A percentile compares a stretch with the other conserved stretches of the same genome.
Conservation (phyloP, 2,113 vertebrate species). For the Pterocles orientalis region DNA sequence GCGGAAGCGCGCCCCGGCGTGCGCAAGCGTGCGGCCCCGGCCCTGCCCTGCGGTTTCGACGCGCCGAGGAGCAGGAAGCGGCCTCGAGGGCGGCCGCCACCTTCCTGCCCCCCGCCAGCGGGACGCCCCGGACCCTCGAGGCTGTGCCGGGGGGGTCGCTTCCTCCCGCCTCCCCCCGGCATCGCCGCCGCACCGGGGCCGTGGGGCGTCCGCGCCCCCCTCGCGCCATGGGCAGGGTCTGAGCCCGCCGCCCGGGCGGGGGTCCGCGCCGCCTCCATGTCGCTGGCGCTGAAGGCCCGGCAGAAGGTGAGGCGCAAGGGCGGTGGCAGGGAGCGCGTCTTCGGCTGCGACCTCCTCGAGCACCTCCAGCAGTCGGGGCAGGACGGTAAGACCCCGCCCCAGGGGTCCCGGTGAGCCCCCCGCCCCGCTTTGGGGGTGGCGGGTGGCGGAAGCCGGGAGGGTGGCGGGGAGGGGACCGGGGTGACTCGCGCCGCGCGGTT, state of each 20-base stretch:
- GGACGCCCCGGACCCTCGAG: background rate
- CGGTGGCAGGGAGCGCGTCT: slow-evolving; percentile 85
- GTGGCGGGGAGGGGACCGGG: background rate
- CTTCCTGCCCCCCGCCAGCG: slow-evolving; percentile 40
- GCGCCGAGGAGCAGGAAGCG: slow-evolving; percentile 74
- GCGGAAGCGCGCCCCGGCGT: background rate
- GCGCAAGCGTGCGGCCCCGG: background rate
- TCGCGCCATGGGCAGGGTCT: background rate
- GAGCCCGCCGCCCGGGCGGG: background rate
- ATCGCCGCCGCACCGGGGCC: too few species aligned
- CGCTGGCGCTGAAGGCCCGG: slow-evolving; percentile 82
- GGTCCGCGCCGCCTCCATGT: slow-evolving; percentile 6
- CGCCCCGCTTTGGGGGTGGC: too few species aligned
- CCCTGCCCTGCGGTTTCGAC: slow-evolving; percentile 69
- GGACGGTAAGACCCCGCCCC: slow-evolving; percentile 78
- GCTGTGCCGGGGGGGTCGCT: background rate
- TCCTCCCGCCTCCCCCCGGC: background rate
- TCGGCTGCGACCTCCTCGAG: slow-evolving; percentile 89
- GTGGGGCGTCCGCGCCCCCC: background rate
- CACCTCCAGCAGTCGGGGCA: slow-evolving; percentile 82
- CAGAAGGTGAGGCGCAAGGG: slow-evolving; percentile 83
- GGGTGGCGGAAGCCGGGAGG: too few species aligned
- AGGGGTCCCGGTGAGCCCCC: background rate
- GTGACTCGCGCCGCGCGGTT: background rate
- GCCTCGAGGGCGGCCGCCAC: slow-evolving; percentile 34